Conservation (phyloP, 2,113 vertebrate genomes). For the Macquaria ambigua region DNA sequence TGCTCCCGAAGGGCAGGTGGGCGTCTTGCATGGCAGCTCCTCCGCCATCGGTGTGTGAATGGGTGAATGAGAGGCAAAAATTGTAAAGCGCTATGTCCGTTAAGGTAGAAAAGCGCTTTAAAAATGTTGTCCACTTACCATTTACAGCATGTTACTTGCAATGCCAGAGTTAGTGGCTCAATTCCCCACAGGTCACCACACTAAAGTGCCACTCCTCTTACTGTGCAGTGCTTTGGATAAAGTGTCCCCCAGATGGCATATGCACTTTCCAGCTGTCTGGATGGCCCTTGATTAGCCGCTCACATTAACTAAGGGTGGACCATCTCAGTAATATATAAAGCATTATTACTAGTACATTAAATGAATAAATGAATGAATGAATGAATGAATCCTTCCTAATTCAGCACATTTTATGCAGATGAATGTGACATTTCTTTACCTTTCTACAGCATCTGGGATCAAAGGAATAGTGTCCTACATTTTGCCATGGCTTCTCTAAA, state of each 20-base stretch:
- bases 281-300: conserved; percentile 25
- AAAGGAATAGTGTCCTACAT: background rate
- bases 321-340: background rate
- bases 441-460: background rate
- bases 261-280: conserved; percentile 25
- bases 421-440: background rate
- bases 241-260: conserved; percentile 16
- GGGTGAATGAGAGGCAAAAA: too few relatives aligned
- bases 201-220: conserved; percentile 31
- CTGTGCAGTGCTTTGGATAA: conserved; percentile 20
- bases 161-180: conserved; percentile 1
- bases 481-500: background rate
- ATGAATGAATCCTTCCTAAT: background rate
- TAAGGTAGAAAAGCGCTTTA: too few relatives aligned
- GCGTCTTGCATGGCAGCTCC: too few relatives aligned
- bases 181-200: conserved; percentile 14
- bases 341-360: background rate
- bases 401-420: background rate
- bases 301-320: conserved; percentile 5
- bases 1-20: too few relatives aligned
- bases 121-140: too few relatives aligned
- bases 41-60: too few relatives aligned
- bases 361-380: background rate
- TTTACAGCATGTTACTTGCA: background rate
- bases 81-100: too few relatives aligned